A percentile compares a stretch with the other conserved stretches of the same genome.
Conservation (phyloP, 2,113 vertebrate species). For the Mus pahari region DNA sequence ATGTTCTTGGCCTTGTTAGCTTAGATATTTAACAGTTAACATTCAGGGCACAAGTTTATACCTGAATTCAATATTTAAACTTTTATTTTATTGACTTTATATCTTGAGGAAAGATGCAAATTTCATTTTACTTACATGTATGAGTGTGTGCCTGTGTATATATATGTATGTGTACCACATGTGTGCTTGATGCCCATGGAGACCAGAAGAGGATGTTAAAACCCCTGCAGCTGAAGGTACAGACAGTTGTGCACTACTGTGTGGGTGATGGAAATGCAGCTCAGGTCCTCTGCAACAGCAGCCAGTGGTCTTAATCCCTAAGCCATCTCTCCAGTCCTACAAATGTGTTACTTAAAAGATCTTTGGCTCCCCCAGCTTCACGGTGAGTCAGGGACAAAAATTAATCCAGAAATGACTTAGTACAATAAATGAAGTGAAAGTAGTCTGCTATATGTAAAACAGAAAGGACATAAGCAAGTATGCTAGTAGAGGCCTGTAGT, state of each 20-base stretch:
- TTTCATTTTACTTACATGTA: constrained; percentile 15
- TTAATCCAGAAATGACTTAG: constrained; percentile 7
- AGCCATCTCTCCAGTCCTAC: background rate
- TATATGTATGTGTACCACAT: background rate
- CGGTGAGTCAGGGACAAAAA: constrained; percentile 26
- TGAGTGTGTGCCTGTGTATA: background rate
- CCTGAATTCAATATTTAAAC: background rate
- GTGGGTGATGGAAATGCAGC: background rate
- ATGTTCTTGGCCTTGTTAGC: background rate
- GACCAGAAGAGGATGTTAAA: background rate
- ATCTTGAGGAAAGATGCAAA: background rate
- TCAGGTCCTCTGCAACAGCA: background rate
- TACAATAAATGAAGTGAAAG: constrained; percentile 13
- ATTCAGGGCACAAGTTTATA: background rate
- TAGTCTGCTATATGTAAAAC: constrained; percentile 10
- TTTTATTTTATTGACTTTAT: constrained; percentile 37
- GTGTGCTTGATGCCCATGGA: background rate
- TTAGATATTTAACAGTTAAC: constrained; percentile 23
- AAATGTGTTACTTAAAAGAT: background rate
- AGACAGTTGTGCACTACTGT: background rate
- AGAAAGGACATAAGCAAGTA: background rate
- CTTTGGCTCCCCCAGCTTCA: background rate
- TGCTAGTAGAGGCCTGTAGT: background rate
- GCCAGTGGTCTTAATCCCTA: background rate
- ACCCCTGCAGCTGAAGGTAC: background rate